Base-by-base conservation (phyloP, 2,797 vertebrate species). In the Rhabdomys pumilio region DNA sequence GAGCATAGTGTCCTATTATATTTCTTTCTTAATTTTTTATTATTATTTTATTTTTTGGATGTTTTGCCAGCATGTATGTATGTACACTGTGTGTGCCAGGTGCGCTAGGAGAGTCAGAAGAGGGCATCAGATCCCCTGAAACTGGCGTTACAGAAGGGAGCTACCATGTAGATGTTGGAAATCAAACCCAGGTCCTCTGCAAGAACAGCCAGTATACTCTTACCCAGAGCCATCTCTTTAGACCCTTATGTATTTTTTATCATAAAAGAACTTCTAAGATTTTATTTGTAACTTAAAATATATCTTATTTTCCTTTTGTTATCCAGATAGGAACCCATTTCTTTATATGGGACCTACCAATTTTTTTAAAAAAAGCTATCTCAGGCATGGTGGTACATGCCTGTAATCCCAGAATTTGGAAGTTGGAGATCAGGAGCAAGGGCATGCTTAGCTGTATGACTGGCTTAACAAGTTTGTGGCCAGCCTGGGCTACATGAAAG, bases 281-380 rank as follows among this genome's bases (percentile, higher is more conserved):
- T 72, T 61, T 19, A 50, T 81, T 81, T 93, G 41, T 10, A 81
- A 53, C 41, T 55, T 73, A 53, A 72, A 79, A 67, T 72, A 24
- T 86, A 47, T 86, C 73, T 79, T 79, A 57, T 93, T 93, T 67
- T 67, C 41, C 11, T 85, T 67, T 57, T 76, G 24, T 89, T 83
- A 83, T 55, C 24, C 53, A 55, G 57, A 50, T 50, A 88, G 79
- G 13, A 26, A 75, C 7, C 34, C 17, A 83, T 55, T 94, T 75
- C 19, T 75, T 83, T 76, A 63, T 72, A 53, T 83, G 59, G 31
- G 20, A 89, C 4, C n/a, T 26, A n/a, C 55, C 47, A 65, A 10
- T 65, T n/a, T n/a, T n/a, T n/a, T n/a, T n/a, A 13, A 41, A 67
- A 67, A 38, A 41, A 38, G 72, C n/a, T 41, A 73, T 73, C n/a